A percentile compares a stretch with the other conserved stretches of the same genome.
These are phyloP conservation scores for Oryctolagus cuniculus DNA, from an alignment of 2,113 vertebrate species.

Conservation along the genomic window mOryCun1.1 NC_091436.1:34263501-34264000, in stretches of 20 bases:
- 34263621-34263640: neutral
- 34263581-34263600: neutral
- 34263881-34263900: neutral
- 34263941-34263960: neutral
- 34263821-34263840: conserved; percentile 14
- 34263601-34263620: neutral
- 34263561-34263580: neutral
- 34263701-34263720: conserved; percentile 64
- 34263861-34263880: neutral
- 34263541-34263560: neutral
- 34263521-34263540: neutral
- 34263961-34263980: neutral
- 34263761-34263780: conserved; percentile 11
- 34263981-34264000: conserved; percentile 38
- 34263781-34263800: conserved; percentile 9
- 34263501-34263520: neutral
- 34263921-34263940: neutral
- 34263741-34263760: conserved; percentile 22
- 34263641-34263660: neutral
- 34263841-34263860: neutral
- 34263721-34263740: conserved; percentile 50
- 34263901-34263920: neutral
- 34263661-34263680: conserved; percentile 9
- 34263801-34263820: conserved; percentile 8
- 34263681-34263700: neutral